Evolutionary conservation across 2,888 invertebrate species (phyloP), one percentile per base, ranked within the genome.

Genomic region (Hipparchia sbordonii): DNA sequence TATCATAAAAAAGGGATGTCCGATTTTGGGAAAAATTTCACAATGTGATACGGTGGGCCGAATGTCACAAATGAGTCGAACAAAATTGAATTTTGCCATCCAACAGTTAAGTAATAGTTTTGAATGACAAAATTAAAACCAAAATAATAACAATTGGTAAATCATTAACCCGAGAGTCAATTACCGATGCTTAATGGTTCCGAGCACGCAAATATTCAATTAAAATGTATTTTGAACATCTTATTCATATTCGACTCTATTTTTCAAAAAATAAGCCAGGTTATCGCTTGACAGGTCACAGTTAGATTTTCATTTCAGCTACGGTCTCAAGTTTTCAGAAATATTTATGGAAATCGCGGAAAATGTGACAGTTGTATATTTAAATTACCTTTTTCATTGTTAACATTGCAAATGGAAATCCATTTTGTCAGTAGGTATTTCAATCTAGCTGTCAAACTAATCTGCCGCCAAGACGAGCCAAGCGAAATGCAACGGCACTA

Each of bases 201-300:
- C 71, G 69, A 72, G 72, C 81, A 80, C 79, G 81, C 80, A 77
- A 81, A 79, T 72, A 77, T 80, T 81, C 79, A 79, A 81, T 81
- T 81, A 78, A 73, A 77, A 76, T 73, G 67, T 71, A 72, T 76
- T 76, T 74, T 69, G 62, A 67, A 65, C 33, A 9, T 51, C 71
- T 67, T 69, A 65, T 52, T 59, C 12, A 71, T 61, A 67, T 62
- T 62, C 13, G 71, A 62, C 66, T 69, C 46, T 74, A 74, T 72
- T 67, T 6, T 6, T 33, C 46, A 67, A n/a, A 2, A 0, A 0
- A 3, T 68, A 73, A 23, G 52, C 9, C 12, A 57, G 33, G 48
- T 60, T 56, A 46, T 62, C 10, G 45, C 9, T 8, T n/a, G 45
- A 23, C 9, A 56, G 2, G 9, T 12, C 9, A 10, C 39, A 51